Percentiles rank a stretch among this genome's conserved stretches.
Evolutionary conservation across 2,888 invertebrate genomes (phyloP).

Genomic region (Pollenia angustigena): DNA sequence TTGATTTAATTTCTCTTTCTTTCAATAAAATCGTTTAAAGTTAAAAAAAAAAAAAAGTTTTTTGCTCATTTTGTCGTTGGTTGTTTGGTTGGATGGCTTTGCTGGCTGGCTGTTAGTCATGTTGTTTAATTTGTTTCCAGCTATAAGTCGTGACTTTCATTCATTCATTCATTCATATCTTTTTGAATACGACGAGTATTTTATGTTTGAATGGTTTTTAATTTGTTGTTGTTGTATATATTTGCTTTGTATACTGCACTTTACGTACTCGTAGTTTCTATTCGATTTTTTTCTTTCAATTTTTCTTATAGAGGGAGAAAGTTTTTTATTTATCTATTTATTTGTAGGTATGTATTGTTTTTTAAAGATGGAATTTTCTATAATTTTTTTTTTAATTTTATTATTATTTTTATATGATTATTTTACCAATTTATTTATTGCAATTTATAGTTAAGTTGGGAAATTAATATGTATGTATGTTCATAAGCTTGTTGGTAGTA

Average conservation of each 20-base stretch:
- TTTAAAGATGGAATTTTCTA: slow-evolving; percentile 33
- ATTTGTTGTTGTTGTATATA: slow-evolving; percentile 20
- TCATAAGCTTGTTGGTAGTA: slow-evolving; percentile 3
- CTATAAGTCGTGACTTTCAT: slow-evolving; percentile 79
- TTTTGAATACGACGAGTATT: slow-evolving; percentile 34
- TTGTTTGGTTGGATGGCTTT: slow-evolving; percentile 23
- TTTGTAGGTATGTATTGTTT: slow-evolving; percentile 16
- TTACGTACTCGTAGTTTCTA: slow-evolving; percentile 76
- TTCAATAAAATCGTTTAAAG: slow-evolving; percentile 68
- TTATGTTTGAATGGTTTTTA: slow-evolving; percentile 53
- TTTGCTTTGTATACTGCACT: slow-evolving; percentile 71
- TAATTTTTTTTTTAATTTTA: neutral
- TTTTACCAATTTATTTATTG: slow-evolving; percentile 47
- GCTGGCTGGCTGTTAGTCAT: slow-evolving; percentile 53
- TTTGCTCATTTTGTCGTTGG: slow-evolving; percentile 48
- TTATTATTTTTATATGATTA: slow-evolving; percentile 24
- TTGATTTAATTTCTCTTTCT: slow-evolving; percentile 42
- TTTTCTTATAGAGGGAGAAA: slow-evolving; percentile 77
- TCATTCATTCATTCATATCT: slow-evolving; percentile 78
- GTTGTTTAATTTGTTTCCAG: slow-evolving; percentile 44
- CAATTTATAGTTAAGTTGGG: slow-evolving; percentile 11
- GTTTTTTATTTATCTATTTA: slow-evolving; percentile 75
- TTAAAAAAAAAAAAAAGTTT: slow-evolving; percentile 73
- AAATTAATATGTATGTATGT: neutral
- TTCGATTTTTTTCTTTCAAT: slow-evolving; percentile 50